A percentile compares a stretch with the other conserved stretches of the same genome.
Conservation (phyloP, 2,888 invertebrate species). For the Actias luna region DNA sequence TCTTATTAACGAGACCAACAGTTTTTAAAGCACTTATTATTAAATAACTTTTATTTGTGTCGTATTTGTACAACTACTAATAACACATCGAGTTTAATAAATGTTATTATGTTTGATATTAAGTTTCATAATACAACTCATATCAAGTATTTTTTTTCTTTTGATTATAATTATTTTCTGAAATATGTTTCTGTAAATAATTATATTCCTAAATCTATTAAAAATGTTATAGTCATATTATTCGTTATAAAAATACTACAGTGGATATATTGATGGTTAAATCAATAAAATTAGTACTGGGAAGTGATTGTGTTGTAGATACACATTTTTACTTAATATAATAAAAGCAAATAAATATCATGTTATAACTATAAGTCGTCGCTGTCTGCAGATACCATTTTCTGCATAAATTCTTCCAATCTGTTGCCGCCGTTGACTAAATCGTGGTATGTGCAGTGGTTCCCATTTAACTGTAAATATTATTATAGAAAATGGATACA, state of each 20-base stretch:
- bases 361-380: constrained; percentile 32
- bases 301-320: background rate
- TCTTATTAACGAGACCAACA: no score
- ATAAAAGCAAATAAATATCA: background rate
- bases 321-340: background rate
- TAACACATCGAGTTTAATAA: no score
- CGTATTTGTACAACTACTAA: no score
- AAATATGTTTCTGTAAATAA: background rate
- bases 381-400: constrained; percentile 47
- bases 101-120: no score
- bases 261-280: background rate
- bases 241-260: background rate
- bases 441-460: constrained; percentile 56
- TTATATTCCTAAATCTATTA: background rate
- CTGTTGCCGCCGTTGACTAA: constrained; percentile 51
- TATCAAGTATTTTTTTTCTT: no score
- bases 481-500: background rate
- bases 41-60: no score
- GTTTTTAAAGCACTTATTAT: no score
- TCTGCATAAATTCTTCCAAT: constrained; percentile 59
- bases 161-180: no score
- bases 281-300: background rate
- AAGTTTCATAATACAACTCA: no score
- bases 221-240: background rate
- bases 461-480: constrained; percentile 50